A percentile compares a stretch with the other conserved stretches of the same genome.
Evolutionary conservation across 2,113 vertebrate species (phyloP).

Genomic region (Arizona elegans): DNA sequence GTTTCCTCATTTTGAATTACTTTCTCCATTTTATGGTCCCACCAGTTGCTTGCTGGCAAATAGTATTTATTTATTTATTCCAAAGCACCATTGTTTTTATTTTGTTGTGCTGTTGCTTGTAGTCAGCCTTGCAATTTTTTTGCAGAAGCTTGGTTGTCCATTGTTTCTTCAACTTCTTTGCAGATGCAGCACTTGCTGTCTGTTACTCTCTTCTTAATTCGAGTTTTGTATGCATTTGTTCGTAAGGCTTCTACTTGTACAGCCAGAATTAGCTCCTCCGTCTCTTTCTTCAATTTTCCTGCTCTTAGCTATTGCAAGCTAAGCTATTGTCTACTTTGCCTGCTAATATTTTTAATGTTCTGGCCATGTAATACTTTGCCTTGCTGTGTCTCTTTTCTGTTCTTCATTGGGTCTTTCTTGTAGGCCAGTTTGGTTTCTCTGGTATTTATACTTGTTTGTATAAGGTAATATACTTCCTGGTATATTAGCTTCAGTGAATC

Average conservation of each 20-base stretch:
- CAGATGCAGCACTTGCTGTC: background rate
- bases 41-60: background rate
- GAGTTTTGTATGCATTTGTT: background rate
- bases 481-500: background rate
- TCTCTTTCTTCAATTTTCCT: background rate
- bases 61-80: background rate
- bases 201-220: background rate
- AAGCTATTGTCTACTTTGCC: background rate
- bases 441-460: background rate
- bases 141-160: background rate
- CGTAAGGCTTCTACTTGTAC: background rate
- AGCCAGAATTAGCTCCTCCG: background rate
- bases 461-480: background rate
- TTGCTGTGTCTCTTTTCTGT: background rate
- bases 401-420: background rate
- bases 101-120: background rate
- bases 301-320: background rate
- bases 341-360: background rate
- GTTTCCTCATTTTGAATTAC: background rate
- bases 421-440: background rate
- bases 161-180: background rate
- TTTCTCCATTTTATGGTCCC: background rate
- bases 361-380: background rate
- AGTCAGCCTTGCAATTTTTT: background rate
- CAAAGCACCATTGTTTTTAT: background rate